Evolutionary conservation across 2,797 vertebrate species (phyloP).

Genomic region (Pyrocephalus nanus): DNA sequence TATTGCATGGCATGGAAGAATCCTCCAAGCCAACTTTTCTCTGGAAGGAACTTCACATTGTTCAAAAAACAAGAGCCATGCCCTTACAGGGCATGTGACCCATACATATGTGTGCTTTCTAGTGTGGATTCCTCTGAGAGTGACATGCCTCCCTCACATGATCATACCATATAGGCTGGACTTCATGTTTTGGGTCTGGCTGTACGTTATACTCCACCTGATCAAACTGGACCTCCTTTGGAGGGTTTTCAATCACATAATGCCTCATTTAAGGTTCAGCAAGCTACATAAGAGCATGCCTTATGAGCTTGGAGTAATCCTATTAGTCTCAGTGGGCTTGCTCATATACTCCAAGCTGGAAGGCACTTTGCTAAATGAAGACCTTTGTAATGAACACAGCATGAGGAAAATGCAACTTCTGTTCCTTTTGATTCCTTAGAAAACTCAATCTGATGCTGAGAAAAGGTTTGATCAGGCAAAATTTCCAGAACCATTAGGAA

Average conservation of each 20-base stretch:
- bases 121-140: background rate
- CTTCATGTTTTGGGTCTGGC: background rate
- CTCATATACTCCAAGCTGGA: background rate
- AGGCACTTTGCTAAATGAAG: background rate
- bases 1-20: background rate
- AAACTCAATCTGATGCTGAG: background rate
- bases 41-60: background rate
- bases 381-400: background rate
- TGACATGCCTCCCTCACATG: rapidly evolving
- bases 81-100: background rate
- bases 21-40: background rate
- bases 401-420: background rate
- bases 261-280: background rate
- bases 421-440: conserved; percentile 4
- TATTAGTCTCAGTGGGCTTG: background rate
- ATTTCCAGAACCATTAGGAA: background rate
- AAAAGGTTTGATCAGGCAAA: background rate
- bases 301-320: conserved; percentile 3
- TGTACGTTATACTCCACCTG: background rate
- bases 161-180: background rate
- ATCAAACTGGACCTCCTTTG: background rate
- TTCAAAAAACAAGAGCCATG: background rate
- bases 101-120: background rate
- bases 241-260: background rate
- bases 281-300: background rate